These are phyloP conservation scores for Tetramorium alpestre DNA, from an alignment of 1,140 invertebrate genomes.

Conservation along the genomic window DNA sequence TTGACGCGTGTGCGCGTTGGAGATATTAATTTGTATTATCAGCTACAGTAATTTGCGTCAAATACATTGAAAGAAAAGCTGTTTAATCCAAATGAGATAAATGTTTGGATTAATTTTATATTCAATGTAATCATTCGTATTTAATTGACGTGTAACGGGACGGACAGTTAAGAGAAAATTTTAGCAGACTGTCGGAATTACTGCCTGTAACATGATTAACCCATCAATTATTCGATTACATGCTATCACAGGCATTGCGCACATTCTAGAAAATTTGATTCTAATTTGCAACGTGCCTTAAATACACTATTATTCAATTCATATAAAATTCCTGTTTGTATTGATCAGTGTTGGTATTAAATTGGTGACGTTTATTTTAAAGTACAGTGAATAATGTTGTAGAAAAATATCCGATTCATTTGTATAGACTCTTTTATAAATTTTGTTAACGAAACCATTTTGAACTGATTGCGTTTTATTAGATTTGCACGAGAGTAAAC, in stretches of 20 bases:
- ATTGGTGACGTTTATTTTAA: constrained; percentile 12
- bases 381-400: constrained; percentile 6
- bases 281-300: constrained; percentile 36
- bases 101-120: constrained; percentile 31
- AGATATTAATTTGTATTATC: background rate
- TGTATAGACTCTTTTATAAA: background rate
- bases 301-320: constrained; percentile 38
- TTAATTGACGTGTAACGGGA: constrained; percentile 19
- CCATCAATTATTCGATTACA: constrained; percentile 49
- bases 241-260: constrained; percentile 29
- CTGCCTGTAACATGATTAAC: constrained; percentile 12
- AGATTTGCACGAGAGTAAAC: background rate
- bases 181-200: constrained; percentile 31
- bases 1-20: background rate
- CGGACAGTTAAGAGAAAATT: constrained; percentile 32
- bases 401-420: background rate
- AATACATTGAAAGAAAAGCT: background rate
- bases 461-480: constrained; percentile 1
- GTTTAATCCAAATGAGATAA: constrained; percentile 22
- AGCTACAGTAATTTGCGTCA: background rate
- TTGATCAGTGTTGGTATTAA: constrained; percentile 2
- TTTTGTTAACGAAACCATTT: background rate
- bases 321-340: background rate
- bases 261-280: constrained; percentile 49
- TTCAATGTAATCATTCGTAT: constrained; percentile 37